Evolutionary conservation across 2,888 invertebrate genomes (phyloP).

Genomic region (Villa cingulata): DNA sequence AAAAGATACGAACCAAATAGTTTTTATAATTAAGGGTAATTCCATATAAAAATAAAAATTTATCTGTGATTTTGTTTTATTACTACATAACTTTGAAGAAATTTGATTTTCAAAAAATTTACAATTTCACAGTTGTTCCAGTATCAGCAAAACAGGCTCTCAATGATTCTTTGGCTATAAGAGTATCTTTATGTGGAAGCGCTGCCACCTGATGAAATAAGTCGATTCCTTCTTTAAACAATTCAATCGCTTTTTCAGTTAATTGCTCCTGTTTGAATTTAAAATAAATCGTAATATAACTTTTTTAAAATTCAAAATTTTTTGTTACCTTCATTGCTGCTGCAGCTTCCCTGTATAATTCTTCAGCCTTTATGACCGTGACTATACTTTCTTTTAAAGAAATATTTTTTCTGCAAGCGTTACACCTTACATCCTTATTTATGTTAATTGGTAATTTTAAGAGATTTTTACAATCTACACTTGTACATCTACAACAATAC

Average conservation of each 20-base stretch:
- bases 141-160: slow-evolving; percentile 47
- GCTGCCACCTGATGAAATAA: slow-evolving; percentile 46
- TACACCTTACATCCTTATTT: slow-evolving; percentile 37
- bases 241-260: slow-evolving; percentile 40
- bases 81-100: no score
- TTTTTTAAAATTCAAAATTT: background rate
- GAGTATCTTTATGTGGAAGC: slow-evolving; percentile 53
- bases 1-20: no score
- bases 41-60: no score
- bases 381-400: slow-evolving; percentile 36
- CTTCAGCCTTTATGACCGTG: slow-evolving; percentile 37
- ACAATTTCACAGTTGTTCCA: slow-evolving; percentile 14
- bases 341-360: slow-evolving; percentile 38
- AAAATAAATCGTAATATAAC: slow-evolving; percentile 13
- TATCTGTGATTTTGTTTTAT: no score
- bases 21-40: no score
- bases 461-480: slow-evolving; percentile 36
- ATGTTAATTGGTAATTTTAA: slow-evolving; percentile 38
- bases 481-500: slow-evolving; percentile 35
- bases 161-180: slow-evolving; percentile 56
- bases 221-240: slow-evolving; percentile 45
- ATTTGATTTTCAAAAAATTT: no score
- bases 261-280: slow-evolving; percentile 41
- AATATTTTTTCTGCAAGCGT: slow-evolving; percentile 39
- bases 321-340: slow-evolving; percentile 23